Percentiles rank a stretch among this genome's conserved stretches.
phyloP scores from a whole-genome alignment of 2,888 invertebrate species.

The Torymus tubicola region DNA sequence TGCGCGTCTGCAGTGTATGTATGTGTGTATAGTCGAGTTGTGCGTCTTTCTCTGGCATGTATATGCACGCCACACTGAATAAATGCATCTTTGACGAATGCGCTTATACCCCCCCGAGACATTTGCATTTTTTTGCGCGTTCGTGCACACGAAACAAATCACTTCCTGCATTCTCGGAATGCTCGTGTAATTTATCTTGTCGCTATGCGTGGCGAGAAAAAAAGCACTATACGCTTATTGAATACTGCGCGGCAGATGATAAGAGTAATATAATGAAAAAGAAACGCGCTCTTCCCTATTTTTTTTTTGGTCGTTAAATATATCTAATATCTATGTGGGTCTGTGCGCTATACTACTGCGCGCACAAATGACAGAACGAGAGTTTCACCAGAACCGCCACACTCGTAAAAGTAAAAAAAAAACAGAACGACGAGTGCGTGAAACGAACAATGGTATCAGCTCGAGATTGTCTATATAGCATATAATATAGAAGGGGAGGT shows the following conservation, averaged over 20 bases:
- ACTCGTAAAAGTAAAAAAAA: too few relatives aligned
- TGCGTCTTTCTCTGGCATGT: too few relatives aligned
- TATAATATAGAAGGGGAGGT: not conserved
- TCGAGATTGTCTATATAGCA: not conserved
- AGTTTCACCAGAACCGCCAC: too few relatives aligned
- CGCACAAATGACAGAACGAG: too few relatives aligned
- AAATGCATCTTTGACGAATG: constrained; percentile 7
- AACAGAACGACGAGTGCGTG: not conserved
- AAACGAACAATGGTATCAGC: not conserved
- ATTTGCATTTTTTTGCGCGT: constrained; percentile 7
- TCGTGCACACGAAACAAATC: too few relatives aligned
- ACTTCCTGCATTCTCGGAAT: not conserved
- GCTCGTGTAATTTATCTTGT: not conserved
- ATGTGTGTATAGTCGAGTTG: too few relatives aligned
- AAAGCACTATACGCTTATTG: not conserved
- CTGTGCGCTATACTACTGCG: too few relatives aligned
- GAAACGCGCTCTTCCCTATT: too few relatives aligned
- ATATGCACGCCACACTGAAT: not conserved
- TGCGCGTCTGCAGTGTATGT: too few relatives aligned
- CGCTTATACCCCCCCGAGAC: not conserved
- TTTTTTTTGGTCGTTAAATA: too few relatives aligned
- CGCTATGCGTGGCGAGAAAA: constrained; percentile 1
- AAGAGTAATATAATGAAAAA: too few relatives aligned
- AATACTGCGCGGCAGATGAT: not conserved
- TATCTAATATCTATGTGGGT: too few relatives aligned